These are phyloP conservation scores for Drosophila subobscura DNA, from an alignment of 1,140 invertebrate species.

Conservation along the genomic window DNA sequence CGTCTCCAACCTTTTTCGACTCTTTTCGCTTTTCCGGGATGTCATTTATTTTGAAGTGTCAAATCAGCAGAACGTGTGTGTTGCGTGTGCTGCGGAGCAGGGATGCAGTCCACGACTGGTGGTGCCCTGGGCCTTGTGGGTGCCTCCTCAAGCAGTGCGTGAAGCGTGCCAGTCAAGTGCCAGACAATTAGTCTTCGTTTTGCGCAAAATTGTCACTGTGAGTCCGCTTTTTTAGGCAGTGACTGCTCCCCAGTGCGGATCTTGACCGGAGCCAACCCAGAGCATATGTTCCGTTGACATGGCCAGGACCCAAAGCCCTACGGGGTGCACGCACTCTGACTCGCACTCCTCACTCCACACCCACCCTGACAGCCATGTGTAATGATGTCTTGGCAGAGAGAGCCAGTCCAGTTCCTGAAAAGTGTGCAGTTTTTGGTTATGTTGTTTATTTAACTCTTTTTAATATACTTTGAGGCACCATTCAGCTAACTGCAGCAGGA, in stretches of 20 bases:
- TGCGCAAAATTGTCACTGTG: conserved; percentile 34
- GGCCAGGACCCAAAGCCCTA: conserved; percentile 4
- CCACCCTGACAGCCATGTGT: conserved; percentile 6
- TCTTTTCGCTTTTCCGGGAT: conserved; percentile 3
- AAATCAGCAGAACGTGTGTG: conserved; percentile 65
- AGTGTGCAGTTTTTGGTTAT: too few relatives aligned
- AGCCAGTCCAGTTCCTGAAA: neutral
- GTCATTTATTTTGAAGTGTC: conserved; percentile 73
- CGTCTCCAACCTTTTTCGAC: neutral
- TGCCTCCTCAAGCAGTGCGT: conserved; percentile 21
- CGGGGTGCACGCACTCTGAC: conserved; percentile 3
- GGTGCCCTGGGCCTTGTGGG: neutral
- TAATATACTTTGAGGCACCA: too few relatives aligned
- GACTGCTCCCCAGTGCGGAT: neutral
- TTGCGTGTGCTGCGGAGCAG: neutral
- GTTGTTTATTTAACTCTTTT: neutral
- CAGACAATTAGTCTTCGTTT: conserved; percentile 53
- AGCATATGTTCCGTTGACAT: conserved; percentile 20
- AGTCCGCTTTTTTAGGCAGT: conserved; percentile 5
- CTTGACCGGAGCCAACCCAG: neutral
- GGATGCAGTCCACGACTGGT: neutral
- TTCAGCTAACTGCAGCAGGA: conserved; percentile 92
- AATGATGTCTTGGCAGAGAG: conserved; percentile 7
- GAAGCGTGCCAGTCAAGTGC: conserved; percentile 35
- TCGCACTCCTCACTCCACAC: neutral